Conservation (phyloP, 53 echinoderm and acorn worm species). For the Crossaster papposus region DNA sequence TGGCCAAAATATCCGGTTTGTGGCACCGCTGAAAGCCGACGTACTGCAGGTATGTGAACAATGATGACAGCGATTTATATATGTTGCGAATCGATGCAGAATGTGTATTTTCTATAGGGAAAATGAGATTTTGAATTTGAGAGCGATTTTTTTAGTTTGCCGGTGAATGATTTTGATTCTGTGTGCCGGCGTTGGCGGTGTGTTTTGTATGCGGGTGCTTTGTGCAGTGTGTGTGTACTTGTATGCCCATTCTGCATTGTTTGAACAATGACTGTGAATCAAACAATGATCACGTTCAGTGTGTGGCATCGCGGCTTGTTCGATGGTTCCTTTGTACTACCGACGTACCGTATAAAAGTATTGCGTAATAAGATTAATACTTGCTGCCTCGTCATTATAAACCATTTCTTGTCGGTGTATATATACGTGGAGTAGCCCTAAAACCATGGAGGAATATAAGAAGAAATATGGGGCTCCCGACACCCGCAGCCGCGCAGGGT, state of each 20-base stretch:
- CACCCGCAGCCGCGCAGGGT: no score
- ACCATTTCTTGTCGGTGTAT: no score
- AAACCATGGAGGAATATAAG: no score
- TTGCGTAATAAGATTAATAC: no score
- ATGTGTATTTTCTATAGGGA: not conserved
- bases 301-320: not conserved
- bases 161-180: not conserved
- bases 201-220: not conserved
- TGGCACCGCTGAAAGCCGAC: not conserved
- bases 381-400: no score
- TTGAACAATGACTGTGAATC: not conserved
- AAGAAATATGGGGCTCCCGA: no score
- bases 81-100: not conserved
- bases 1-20: constrained; percentile 30
- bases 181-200: not conserved
- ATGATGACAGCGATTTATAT: not conserved
- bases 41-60: not conserved
- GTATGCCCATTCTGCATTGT: no score
- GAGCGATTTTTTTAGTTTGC: not conserved
- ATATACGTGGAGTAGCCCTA: no score
- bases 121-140: no score
- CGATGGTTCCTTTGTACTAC: no score
- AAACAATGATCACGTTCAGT: not conserved
- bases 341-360: no score
- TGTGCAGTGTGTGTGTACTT: not conserved